These are phyloP conservation scores for Agonopterix subpropinquella DNA, from an alignment of 2,888 invertebrate genomes.

Conservation along the genomic window DNA sequence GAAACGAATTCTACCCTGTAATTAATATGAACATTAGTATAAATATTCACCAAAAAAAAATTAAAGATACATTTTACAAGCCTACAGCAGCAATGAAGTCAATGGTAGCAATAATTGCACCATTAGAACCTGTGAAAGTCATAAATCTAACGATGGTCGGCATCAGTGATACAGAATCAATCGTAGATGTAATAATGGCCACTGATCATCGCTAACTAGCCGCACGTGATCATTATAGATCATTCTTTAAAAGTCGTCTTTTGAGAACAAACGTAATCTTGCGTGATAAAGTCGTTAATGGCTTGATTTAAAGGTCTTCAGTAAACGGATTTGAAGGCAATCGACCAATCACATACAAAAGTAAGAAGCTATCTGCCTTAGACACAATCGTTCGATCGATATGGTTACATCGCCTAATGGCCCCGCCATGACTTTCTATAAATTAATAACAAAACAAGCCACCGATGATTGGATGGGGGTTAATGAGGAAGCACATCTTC, in stretches of 20 bases:
- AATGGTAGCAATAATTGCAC: constrained; percentile 51
- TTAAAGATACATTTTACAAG: constrained; percentile 13
- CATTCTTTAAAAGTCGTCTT: too few species aligned
- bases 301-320: too few species aligned
- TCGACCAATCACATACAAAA: constrained; percentile 55
- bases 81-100: constrained; percentile 21
- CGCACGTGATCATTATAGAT: constrained; percentile 60
- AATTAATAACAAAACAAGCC: constrained; percentile 69
- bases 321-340: too few species aligned
- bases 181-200: constrained; percentile 47
- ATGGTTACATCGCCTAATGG: constrained; percentile 68
- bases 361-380: constrained; percentile 35
- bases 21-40: too few species aligned
- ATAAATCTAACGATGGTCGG: constrained; percentile 54
- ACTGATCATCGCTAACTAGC: constrained; percentile 66
- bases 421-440: constrained; percentile 71
- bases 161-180: constrained; percentile 49
- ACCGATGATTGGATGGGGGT: constrained; percentile 54
- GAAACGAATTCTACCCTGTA: too few species aligned
- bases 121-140: constrained; percentile 58
- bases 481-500: constrained; percentile 68
- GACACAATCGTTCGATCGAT: constrained; percentile 59
- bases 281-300: too few species aligned
- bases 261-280: too few species aligned
- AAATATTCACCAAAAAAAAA: too few species aligned